Evolutionary conservation across 2,797 vertebrate genomes (phyloP).

Genomic region (Pseudomugil tenellus): DNA sequence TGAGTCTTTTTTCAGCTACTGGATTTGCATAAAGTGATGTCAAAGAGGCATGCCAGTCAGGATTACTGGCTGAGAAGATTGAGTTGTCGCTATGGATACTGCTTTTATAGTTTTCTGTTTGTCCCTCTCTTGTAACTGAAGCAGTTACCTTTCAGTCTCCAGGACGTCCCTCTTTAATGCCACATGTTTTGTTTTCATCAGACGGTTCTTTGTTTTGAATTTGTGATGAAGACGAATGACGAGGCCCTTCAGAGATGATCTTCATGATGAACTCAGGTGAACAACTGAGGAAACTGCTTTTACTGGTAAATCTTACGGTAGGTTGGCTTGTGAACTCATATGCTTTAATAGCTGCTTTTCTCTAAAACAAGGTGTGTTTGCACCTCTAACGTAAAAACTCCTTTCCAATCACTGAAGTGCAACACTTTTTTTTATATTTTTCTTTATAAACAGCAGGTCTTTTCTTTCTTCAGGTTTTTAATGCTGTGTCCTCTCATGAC

Average conservation of each 20-base stretch:
- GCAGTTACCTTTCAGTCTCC: slow-evolving; percentile 29
- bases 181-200: slow-evolving; percentile 8
- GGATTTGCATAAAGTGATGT: slow-evolving; percentile 59
- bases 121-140: slow-evolving; percentile 27
- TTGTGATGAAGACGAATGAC: slow-evolving; percentile 19
- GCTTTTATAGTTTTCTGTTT: slow-evolving; percentile 57
- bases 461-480: slow-evolving; percentile 59
- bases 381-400: not conserved
- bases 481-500: slow-evolving; percentile 34
- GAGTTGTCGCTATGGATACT: slow-evolving; percentile 67
- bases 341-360: slow-evolving; percentile 1
- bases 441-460: not conserved
- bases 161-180: slow-evolving; percentile 32
- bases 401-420: slow-evolving; percentile 1
- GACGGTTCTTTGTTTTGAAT: slow-evolving; percentile 16
- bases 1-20: slow-evolving; percentile 11
- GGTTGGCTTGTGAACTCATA: slow-evolving; percentile 49
- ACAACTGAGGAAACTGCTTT: slow-evolving; percentile 40
- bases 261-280: slow-evolving; percentile 61
- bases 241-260: slow-evolving; percentile 17
- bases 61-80: slow-evolving; percentile 53
- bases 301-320: slow-evolving; percentile 68
- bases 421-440: not conserved
- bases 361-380: slow-evolving; percentile 1
- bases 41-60: slow-evolving; percentile 67